Conservation (phyloP, 1,140 invertebrate species). For the Bacillus rossius region DNA sequence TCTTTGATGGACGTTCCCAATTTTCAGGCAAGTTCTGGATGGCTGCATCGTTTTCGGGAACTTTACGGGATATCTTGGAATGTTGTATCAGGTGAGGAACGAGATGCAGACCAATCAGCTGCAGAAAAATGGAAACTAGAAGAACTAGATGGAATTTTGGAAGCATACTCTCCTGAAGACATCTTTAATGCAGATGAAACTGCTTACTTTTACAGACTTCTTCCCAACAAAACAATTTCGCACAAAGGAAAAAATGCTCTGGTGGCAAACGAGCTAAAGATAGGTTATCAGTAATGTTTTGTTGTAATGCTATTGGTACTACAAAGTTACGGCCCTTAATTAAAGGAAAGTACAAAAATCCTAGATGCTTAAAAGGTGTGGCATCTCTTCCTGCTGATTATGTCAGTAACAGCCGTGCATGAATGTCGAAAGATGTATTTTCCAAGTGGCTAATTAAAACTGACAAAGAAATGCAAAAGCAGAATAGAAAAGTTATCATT, state of each 20-base stretch:
- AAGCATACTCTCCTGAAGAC: neutral
- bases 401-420: neutral
- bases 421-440: slow-evolving; percentile 5
- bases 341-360: neutral
- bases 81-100: too few species aligned
- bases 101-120: too few species aligned
- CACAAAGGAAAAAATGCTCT: neutral
- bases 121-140: too few species aligned
- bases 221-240: neutral
- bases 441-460: neutral
- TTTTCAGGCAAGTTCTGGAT: too few species aligned
- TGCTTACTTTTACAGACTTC: too few species aligned
- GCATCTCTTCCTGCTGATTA: neutral
- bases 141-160: too few species aligned
- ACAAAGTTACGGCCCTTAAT: neutral
- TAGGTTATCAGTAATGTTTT: slow-evolving; percentile 4
- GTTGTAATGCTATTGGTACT: neutral
- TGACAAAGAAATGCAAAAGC: neutral
- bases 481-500: neutral
- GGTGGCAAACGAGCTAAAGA: neutral
- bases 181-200: neutral
- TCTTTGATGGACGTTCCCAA: too few species aligned
- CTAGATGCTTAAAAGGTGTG: neutral
- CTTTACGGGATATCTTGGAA: too few species aligned
- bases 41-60: too few species aligned